Percentiles rank a stretch among this genome's conserved stretches.
Evolutionary conservation across 2,113 vertebrate species (phyloP).

Genomic region (Myotis yumanensis): DNA sequence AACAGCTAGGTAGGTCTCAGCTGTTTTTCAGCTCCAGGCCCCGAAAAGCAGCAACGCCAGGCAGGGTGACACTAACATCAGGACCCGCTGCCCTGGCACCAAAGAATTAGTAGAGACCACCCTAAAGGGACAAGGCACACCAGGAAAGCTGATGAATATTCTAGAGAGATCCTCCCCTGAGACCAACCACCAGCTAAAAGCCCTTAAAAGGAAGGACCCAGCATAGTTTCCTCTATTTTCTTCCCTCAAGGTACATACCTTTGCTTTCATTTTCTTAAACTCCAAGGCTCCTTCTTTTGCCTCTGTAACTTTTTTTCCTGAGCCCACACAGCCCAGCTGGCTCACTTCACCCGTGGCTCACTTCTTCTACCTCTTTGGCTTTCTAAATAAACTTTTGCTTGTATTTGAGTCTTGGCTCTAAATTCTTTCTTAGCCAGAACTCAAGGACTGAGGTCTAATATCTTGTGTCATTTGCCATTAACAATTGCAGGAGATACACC

Average conservation of each 20-base stretch:
- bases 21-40: neutral
- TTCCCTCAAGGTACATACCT: neutral
- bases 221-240: neutral
- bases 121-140: neutral
- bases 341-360: neutral
- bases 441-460: neutral
- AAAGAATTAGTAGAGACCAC: neutral
- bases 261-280: neutral
- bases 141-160: neutral
- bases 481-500: neutral
- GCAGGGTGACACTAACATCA: neutral
- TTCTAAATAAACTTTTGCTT: neutral
- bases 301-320: neutral
- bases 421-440: neutral
- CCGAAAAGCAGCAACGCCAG: neutral
- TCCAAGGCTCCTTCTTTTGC: neutral
- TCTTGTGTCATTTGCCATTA: neutral
- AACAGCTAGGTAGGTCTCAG: neutral
- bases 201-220: neutral
- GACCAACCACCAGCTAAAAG: neutral
- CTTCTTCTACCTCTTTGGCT: neutral
- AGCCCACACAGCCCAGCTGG: neutral
- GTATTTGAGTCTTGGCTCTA: neutral
- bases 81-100: neutral
- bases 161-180: neutral